Conservation (phyloP, 2,888 invertebrate genomes). For the Aspidiotus destructor region DNA sequence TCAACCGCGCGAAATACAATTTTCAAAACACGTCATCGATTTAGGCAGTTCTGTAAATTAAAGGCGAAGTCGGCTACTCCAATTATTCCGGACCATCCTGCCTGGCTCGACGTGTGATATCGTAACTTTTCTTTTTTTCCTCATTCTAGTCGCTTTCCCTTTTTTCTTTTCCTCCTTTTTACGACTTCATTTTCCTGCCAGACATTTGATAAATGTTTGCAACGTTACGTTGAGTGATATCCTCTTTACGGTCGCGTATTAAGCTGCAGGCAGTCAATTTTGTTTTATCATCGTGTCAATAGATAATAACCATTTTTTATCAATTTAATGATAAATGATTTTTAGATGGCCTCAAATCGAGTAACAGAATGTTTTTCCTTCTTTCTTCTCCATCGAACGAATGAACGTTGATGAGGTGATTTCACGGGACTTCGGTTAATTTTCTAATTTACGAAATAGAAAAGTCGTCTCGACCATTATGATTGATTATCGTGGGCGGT, state of each 20-base stretch:
- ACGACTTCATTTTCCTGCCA: conserved; percentile 12
- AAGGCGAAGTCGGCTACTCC: not conserved
- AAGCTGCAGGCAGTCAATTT: conserved; percentile 13
- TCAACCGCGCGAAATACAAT: not conserved
- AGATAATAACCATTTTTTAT: not conserved
- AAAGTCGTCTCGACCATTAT: too few relatives aligned
- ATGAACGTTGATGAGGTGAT: too few relatives aligned
- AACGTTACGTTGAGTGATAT: conserved; percentile 12
- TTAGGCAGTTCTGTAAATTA: not conserved
- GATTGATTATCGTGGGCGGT: too few relatives aligned
- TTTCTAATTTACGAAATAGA: too few relatives aligned
- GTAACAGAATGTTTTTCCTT: not conserved
- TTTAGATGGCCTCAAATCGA: not conserved
- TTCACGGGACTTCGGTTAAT: too few relatives aligned
- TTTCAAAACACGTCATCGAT: not conserved
- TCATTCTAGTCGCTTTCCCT: not conserved
- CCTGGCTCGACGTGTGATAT: not conserved
- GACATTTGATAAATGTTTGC: conserved; percentile 13
- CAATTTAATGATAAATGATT: conserved; percentile 15
- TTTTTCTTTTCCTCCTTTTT: conserved; percentile 3
- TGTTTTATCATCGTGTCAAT: conserved; percentile 13
- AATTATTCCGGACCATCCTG: too few relatives aligned
- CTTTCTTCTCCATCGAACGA: too few relatives aligned
- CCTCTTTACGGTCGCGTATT: conserved; percentile 1
- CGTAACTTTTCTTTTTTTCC: conserved; percentile 5